These are phyloP conservation scores for Anthoscopus minutus DNA, from an alignment of 2,113 vertebrate genomes.

Conservation along the genomic window DNA sequence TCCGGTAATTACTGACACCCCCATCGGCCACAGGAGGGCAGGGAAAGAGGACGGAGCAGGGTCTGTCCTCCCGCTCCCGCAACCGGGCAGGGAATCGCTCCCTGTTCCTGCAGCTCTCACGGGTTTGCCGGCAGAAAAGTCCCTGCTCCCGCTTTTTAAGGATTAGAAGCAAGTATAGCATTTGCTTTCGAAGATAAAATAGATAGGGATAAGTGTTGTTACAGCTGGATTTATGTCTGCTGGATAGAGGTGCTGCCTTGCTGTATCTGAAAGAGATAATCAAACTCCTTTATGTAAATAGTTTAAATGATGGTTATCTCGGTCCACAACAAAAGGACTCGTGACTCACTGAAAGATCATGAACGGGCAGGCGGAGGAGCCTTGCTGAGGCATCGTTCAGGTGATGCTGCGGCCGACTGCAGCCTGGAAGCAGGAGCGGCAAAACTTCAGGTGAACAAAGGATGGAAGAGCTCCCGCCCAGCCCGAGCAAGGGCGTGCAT, in stretches of 20 bases:
- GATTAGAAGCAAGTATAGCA: background rate
- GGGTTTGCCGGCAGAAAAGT: background rate
- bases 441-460: background rate
- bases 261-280: background rate
- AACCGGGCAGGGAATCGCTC: background rate
- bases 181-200: background rate
- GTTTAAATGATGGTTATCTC: background rate
- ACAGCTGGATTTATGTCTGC: background rate
- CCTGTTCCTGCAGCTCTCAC: background rate
- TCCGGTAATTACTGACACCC: accelerated
- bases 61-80: accelerated
- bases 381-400: background rate
- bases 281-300: background rate
- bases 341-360: background rate
- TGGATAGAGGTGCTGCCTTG: background rate
- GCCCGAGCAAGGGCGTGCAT: background rate
- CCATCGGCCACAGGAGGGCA: accelerated
- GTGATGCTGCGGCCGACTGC: background rate
- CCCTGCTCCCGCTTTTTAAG: background rate
- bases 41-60: accelerated
- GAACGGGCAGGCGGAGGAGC: background rate
- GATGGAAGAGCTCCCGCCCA: background rate
- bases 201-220: background rate
- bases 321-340: background rate
- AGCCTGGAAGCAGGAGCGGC: background rate